Evolutionary conservation across 2,888 invertebrate genomes (phyloP).

Genomic region (Xanthorhoe designata): DNA sequence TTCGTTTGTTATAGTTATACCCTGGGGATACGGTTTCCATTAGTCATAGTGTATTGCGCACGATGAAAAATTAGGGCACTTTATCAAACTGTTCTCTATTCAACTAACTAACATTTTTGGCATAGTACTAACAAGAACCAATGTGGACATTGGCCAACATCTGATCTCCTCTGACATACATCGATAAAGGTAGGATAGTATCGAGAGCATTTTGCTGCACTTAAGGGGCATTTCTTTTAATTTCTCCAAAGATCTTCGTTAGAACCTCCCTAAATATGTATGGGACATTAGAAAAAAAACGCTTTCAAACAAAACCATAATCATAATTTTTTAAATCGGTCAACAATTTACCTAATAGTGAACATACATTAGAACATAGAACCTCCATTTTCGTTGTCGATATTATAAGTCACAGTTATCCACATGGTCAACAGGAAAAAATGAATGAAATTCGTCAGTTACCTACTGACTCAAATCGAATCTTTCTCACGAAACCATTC

Average conservation of each 20-base stretch:
- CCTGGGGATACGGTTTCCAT: conserved; percentile 37
- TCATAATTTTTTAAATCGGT: too few species aligned
- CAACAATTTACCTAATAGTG: too few species aligned
- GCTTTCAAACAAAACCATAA: too few species aligned
- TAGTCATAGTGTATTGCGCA: conserved; percentile 29
- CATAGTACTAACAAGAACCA: neutral
- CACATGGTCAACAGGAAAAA: conserved; percentile 14
- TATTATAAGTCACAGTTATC: neutral
- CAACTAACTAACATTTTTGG: neutral
- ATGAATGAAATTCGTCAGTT: conserved; percentile 25
- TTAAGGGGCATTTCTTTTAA: too few species aligned
- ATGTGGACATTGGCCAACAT: neutral
- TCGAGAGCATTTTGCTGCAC: too few species aligned
- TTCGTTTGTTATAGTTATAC: conserved; percentile 25
- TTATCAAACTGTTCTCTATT: conserved; percentile 14
- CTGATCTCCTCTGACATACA: too few species aligned
- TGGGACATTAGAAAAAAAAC: too few species aligned
- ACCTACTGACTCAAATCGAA: conserved; percentile 22
- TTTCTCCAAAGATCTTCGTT: too few species aligned
- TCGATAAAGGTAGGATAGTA: too few species aligned
- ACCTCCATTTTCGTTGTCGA: too few species aligned
- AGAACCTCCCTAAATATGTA: too few species aligned
- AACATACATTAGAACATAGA: too few species aligned
- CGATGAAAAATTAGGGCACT: conserved; percentile 22
- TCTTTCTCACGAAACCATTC: conserved; percentile 38